Conservation (phyloP, 2,888 invertebrate genomes). For the Gymnoscelis rufifasciata region DNA sequence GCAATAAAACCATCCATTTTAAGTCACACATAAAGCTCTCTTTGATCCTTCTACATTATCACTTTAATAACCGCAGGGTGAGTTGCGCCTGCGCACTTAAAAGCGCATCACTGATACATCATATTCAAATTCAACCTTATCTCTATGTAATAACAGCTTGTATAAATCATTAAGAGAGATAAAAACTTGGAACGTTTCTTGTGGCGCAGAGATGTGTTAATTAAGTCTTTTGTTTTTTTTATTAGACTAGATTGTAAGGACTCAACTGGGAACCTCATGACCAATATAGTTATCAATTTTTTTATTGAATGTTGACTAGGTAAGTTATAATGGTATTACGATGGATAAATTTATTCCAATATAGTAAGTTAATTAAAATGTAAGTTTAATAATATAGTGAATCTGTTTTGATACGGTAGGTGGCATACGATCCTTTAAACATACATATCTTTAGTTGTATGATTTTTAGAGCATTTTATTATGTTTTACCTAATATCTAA, state of each 20-base stretch:
- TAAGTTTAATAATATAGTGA: too few species aligned
- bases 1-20: background rate
- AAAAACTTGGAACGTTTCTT: slow-evolving; percentile 14
- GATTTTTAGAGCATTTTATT: too few species aligned
- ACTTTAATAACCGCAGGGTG: slow-evolving; percentile 46
- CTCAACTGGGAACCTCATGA: too few species aligned
- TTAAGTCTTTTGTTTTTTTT: slow-evolving; percentile 8
- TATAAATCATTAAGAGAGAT: background rate
- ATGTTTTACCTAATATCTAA: too few species aligned
- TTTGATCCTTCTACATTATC: slow-evolving; percentile 33
- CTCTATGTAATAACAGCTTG: background rate
- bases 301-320: too few species aligned
- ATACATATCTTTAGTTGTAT: too few species aligned
- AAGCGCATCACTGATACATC: slow-evolving; percentile 48
- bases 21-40: slow-evolving; percentile 8
- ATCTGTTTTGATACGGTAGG: too few species aligned
- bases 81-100: slow-evolving; percentile 51
- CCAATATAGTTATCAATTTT: too few species aligned
- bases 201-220: slow-evolving; percentile 14
- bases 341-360: too few species aligned
- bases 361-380: too few species aligned
- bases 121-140: slow-evolving; percentile 5
- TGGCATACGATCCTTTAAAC: too few species aligned
- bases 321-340: too few species aligned
- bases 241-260: background rate